Base-by-base conservation (phyloP, 2,797 vertebrate genomes). In the Cynopterus sphinx region DNA sequence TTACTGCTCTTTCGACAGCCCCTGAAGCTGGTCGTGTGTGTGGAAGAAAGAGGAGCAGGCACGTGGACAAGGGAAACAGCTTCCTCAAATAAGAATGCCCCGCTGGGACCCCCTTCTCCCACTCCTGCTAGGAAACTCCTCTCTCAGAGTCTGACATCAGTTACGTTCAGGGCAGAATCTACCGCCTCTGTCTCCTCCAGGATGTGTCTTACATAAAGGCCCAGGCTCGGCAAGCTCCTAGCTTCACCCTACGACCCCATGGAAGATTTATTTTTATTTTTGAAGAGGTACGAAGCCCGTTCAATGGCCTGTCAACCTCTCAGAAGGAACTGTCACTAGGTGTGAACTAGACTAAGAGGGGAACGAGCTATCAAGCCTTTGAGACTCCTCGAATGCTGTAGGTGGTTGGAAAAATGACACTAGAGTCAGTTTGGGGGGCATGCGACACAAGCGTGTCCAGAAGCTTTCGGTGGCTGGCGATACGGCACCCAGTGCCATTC, bases 1-100 rank as follows among this genome's bases (percentile, higher is more conserved):
- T 82, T 59, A 16, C 43, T 16, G 53, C 77, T 90, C 85, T 88
- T 39, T 78, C 87, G 43, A 10, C 36, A 36, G 55, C 31, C 68
- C 43, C 67, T 12, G 31, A 67, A 74, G 68, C 26, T 75, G 51
- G 73, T 21, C 1, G 0, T 19, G 6, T 26, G 0, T 12, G 26
- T 24, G n/a, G 74, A 79, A 85, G 68, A 79, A 31, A 24, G 63
- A 36, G 12, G 55, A 67, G 28, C 1, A 36, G 74, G 39, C 21
- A 3, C 12, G 49, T 8, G 17, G 77, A 51, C 63, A 36, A n/a
- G 46, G 78, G 24, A 63, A 65, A 46, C 16, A 0, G 15, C 28
- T 43, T 19, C 41, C 59, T 12, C 5, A 1, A 39, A 28, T 68
- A 11, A 39, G 24, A 55, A 24, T 11, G 17, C 33, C 70, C 73